Evolutionary conservation across 2,888 invertebrate genomes (phyloP), one percentile per base, ranked within the genome.

Genomic region (Trichopria drosophilae): DNA sequence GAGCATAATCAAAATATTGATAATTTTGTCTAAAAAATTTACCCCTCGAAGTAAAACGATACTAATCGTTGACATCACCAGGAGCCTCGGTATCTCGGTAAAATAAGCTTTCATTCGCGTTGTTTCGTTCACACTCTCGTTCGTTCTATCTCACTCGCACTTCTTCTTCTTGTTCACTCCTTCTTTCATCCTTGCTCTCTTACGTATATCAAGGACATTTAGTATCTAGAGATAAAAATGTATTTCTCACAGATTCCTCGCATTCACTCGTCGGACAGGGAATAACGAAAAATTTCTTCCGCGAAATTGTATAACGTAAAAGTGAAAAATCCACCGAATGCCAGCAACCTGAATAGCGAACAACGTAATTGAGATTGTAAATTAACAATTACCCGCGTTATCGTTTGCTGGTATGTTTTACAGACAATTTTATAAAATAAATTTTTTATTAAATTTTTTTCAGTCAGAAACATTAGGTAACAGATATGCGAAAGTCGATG

Each of bases 1-100:
- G 65, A 63, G 37, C 66, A 64, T 71, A 72, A 65, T 66, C 67
- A 72, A 71, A 70, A 72, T 73, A 72, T 68, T 58, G 59, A 64
- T 64, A 65, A 70, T 66, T 60, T 65, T 47, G 41, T 59, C 58
- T 50, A 53, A 52, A 54, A 57, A 23, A 49, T 51, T 52, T 53
- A 29, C 41, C 32, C 18, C 37, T 36, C 29, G 22, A 40, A 46
- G 32, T 37, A 41, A 50, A 53, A 50, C 29, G 32, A 46, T 50
- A 36, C 35, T 53, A 36, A 45, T 45, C 42, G 31, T 51, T 35
- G 42, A 47, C 50, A 50, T 50, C n/a, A n/a, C n/a, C 50, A 54
- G 7, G 29, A 13, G 29, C 29, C 51, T 51, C 51, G 51, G 48
- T 48, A 51, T 39, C 48, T 55, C 55, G 42, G 42, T 39, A 51